Base-by-base conservation (phyloP, 2,888 invertebrate species). In the Endomychus coccineus region DNA sequence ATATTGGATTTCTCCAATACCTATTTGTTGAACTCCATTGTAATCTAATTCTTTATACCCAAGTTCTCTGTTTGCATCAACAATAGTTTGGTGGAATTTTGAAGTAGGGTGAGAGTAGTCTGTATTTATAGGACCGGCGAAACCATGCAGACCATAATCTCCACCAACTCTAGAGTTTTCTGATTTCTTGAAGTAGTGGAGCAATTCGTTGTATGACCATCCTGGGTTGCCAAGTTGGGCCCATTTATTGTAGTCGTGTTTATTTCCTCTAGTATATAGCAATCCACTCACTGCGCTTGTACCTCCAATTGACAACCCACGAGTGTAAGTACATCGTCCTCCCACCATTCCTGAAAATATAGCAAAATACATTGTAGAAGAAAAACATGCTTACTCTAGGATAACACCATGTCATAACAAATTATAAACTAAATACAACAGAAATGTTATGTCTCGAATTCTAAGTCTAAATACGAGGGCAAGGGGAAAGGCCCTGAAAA, bases 231-330 rank as follows among this genome's bases (percentile, higher is more conserved):
- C 90, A 33, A 44, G 11, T 15, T 42, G 31, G 47, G 83, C 84
- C 91, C 91, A 91, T 28, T 78, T 73, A 56, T 91, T 85, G 62
- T 83, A 91, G 57, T 91, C 91, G 12, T 31, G 71, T 31, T 73
- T 71, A 58, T 73, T 86, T 5, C 89, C 89, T 40, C 89, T 69
- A 0, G 86, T 82, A 59, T 89, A 89, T 3, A 87, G 71, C 85
- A 89, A 85, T 58, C 83, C 83, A 57, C 88, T 89, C 0, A 88
- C 69, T 1, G 81, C 80, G 45, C 82, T 82, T 1, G 82, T 81
- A 1, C 89, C 89, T 4, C 90, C 90, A 1, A 90, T 70, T 1
- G 87, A 84, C 62, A 85, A 85, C 22, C 84, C 85, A 22, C 91
- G 68, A 0, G 85, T 84, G 83, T 83, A 85, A 59, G 80, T 83